Conservation (phyloP, 2,113 vertebrate genomes). For the Erythrolamprus reginae region DNA sequence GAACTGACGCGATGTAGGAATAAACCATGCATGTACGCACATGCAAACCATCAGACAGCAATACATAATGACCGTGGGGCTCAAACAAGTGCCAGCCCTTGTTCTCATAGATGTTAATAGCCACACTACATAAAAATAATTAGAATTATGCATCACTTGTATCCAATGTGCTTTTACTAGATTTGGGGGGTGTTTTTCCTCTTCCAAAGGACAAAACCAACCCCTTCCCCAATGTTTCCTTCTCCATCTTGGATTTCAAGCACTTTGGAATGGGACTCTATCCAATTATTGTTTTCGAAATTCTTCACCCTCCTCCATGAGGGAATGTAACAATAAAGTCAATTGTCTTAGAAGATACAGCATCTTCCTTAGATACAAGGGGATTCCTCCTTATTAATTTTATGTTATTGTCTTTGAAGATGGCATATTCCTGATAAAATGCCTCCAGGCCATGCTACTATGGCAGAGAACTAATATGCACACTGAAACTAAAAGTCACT, state of each 20-base stretch:
- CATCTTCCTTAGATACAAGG: neutral
- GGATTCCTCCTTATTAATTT: neutral
- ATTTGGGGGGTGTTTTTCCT: neutral
- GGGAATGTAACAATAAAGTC: neutral
- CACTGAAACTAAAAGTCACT: neutral
- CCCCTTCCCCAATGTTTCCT: neutral
- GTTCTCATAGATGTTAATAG: neutral
- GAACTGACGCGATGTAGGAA: neutral
- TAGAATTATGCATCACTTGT: neutral
- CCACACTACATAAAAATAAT: neutral
- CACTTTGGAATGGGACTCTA: neutral
- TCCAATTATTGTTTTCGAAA: neutral
- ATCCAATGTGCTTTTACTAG: neutral
- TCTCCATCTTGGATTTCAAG: neutral
- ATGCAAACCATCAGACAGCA: neutral
- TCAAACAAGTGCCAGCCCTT: neutral
- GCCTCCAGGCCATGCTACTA: neutral
- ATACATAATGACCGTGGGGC: neutral
- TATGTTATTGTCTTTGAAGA: neutral
- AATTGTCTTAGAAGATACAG: neutral
- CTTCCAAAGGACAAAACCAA: neutral
- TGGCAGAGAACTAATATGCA: neutral
- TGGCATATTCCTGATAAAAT: neutral
- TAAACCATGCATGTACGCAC: neutral
- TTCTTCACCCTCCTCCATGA: neutral